Percentiles rank a stretch among this genome's conserved stretches.
These are phyloP conservation scores for Bombus polaris DNA, from an alignment of 1,140 invertebrate species.

Conservation along the genomic window DNA sequence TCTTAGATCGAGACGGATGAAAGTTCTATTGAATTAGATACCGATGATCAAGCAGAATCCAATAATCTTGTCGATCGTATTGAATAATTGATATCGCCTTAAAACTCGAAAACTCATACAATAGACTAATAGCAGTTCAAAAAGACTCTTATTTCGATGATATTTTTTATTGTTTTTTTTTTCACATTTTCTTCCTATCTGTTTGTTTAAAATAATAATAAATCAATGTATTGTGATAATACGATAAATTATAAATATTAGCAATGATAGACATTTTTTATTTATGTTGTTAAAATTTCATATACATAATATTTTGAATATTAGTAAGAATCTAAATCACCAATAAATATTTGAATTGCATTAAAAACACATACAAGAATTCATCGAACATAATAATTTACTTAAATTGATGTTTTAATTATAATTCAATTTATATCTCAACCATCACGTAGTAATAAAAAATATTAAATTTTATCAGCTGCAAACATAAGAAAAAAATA, in stretches of 20 bases:
- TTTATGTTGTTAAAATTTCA: neutral
- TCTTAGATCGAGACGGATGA: constrained; percentile 78
- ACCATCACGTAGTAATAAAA: neutral
- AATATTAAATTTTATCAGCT: neutral
- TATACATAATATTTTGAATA: neutral
- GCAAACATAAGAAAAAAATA: neutral
- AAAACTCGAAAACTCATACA: neutral
- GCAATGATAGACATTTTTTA: neutral
- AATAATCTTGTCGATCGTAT: constrained; percentile 65
- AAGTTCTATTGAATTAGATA: constrained; percentile 78
- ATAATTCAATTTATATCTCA: neutral
- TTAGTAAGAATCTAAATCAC: neutral
- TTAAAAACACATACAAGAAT: neutral
- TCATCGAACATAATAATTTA: neutral
- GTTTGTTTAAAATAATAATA: neutral
- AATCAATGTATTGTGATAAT: neutral
- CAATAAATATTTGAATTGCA: constrained; percentile 17
- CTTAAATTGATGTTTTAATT: neutral
- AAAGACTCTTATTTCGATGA: neutral
- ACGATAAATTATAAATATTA: neutral
- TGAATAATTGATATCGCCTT: constrained; percentile 3
- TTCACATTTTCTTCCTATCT: no score
- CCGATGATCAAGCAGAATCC: constrained; percentile 76
- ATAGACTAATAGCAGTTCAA: neutral
- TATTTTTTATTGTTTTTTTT: neutral